A percentile compares a stretch with the other conserved stretches of the same genome.
phyloP scores from a whole-genome alignment of 53 echinoderm and acorn worm genomes.

The Echinometra lucunter region DNA sequence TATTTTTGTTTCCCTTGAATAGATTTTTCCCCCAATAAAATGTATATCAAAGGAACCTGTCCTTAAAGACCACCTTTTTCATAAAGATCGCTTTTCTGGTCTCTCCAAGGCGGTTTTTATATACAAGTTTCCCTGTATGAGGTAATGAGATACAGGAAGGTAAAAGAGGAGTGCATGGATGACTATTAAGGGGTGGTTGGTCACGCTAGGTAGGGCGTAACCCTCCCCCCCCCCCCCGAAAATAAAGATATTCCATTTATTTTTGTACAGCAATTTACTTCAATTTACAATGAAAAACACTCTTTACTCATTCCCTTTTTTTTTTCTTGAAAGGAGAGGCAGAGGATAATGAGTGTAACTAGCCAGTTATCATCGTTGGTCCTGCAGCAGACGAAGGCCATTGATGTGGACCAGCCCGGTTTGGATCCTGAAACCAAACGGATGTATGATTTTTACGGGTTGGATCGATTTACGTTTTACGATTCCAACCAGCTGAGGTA shows the following conservation, averaged over 20 bases:
- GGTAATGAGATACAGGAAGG: too few species aligned
- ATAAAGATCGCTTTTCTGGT: too few species aligned
- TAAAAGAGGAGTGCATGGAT: too few species aligned
- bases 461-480: background rate
- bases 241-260: background rate
- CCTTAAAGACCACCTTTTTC: too few species aligned
- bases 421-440: conserved; percentile 14
- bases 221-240: background rate
- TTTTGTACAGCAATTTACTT: background rate
- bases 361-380: background rate
- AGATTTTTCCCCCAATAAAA: too few species aligned
- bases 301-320: background rate
- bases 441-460: background rate
- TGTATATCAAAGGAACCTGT: too few species aligned
- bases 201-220: too few species aligned
- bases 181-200: too few species aligned
- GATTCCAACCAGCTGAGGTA: background rate
- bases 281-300: background rate
- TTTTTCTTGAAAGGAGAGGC: background rate
- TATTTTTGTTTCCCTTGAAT: too few species aligned
- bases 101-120: too few species aligned
- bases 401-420: background rate
- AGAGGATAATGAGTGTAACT: background rate
- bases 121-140: too few species aligned
- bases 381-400: background rate